Evolutionary conservation across 2,113 vertebrate species (phyloP).

Genomic region (Dolichotis patagonum): DNA sequence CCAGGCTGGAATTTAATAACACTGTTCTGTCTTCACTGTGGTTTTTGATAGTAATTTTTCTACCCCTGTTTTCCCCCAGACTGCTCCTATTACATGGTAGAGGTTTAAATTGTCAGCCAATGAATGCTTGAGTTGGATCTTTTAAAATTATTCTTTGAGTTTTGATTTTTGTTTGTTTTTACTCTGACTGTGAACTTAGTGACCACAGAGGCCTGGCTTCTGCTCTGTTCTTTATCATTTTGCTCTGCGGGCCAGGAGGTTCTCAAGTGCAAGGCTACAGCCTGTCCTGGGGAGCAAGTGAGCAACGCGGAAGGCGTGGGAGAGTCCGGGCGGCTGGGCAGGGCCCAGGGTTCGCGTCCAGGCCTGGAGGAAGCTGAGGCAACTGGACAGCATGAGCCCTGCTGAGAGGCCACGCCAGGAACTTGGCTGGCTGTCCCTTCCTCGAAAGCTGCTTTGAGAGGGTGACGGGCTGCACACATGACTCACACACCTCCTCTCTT

Average conservation of each 20-base stretch:
- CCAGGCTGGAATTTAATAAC: background rate
- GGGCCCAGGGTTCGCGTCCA: too few species aligned
- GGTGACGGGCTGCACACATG: fast-evolving
- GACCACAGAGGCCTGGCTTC: background rate
- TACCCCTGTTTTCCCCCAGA: background rate
- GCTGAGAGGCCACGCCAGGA: background rate
- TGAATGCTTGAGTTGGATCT: background rate
- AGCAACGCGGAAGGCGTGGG: fast-evolving
- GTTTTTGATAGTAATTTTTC: background rate
- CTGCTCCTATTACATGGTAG: background rate
- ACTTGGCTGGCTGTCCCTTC: background rate
- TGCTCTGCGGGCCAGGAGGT: background rate
- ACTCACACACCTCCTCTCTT: background rate
- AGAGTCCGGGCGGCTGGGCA: fast-evolving
- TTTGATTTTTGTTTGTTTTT: background rate
- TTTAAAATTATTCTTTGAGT: background rate
- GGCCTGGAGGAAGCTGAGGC: background rate
- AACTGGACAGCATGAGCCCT: background rate
- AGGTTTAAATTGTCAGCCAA: background rate
- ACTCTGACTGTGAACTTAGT: background rate
- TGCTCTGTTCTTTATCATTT: background rate
- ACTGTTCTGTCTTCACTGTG: background rate
- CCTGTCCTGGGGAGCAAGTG: background rate
- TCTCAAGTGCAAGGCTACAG: fast-evolving
- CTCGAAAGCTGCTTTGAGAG: background rate